Base-by-base conservation (phyloP, 2,113 vertebrate species). In the Hassar affinis region DNA sequence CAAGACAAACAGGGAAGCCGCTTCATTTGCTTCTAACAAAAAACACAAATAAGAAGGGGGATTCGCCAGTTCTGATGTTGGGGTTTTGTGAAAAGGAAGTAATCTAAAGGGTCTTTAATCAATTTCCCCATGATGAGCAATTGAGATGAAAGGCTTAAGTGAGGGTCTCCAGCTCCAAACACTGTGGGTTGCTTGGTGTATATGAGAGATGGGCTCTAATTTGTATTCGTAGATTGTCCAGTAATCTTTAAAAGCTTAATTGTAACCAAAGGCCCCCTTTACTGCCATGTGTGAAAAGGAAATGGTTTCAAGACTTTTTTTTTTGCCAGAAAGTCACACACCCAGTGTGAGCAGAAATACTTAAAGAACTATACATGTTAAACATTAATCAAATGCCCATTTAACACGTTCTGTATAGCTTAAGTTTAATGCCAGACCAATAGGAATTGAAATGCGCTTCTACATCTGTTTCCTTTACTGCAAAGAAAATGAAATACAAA, bases 61-160 rank as follows among this genome's bases (percentile, higher is more conserved):
- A 11, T 93, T 92, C 91, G 91, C 91, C 88, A 88, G 91, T 92
- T 92, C 90, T 91, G 86, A 82, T 86, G 90, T 89, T 86, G 78
- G 86, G 90, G 88, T 86, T 89, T 83, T 90, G 88, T 45, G 22
- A 85, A 92, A 88, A 93, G 93, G 92, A 94, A 93, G 91, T 92
- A 87, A 87, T 93, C 93, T 92, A 90, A 88, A 88, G 78, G 88
- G 89, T 91, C 93, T 94, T 93, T 95, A 93, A 95, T 94, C 93
- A 93, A 93, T 94, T 91, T 85, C 69, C 87, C 89, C 91, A 91
- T 92, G 91, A 92, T 91, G 89, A 91, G 87, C 86, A 38, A 86
- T 89, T 49, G n/a, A 86, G 91, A 92, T 90, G 89, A 94, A 92
- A 92, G 91, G 86, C 88, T 82, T 75, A 33, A 86, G 89, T 56